These are phyloP conservation scores for Lethrus apterus DNA, from an alignment of 1,140 invertebrate species.

Conservation along the genomic window DNA sequence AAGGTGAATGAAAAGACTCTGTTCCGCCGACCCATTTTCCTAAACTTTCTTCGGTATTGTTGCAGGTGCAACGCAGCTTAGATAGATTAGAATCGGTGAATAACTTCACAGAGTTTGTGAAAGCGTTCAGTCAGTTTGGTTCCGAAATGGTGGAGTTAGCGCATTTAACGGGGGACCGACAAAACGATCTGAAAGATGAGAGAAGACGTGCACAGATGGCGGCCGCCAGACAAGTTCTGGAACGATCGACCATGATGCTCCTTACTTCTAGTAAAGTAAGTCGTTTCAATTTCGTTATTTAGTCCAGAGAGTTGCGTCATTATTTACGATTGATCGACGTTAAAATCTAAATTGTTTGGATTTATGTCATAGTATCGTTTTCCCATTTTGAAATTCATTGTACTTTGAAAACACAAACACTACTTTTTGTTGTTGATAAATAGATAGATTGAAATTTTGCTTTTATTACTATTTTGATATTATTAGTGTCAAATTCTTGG, in stretches of 20 bases:
- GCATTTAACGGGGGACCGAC: conserved; percentile 75
- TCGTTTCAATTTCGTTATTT: too few species aligned
- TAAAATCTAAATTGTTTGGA: too few species aligned
- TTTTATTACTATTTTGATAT: too few species aligned
- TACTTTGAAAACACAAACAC: too few species aligned
- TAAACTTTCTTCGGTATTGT: conserved; percentile 11
- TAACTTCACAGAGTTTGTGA: conserved; percentile 98
- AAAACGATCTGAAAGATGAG: conserved; percentile 92
- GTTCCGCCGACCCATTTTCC: background rate
- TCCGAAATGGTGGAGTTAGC: conserved; percentile 97
- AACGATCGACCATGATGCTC: conserved; percentile 96
- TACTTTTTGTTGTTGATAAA: too few species aligned
- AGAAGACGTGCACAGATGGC: conserved; percentile 90
- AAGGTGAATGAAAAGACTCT: conserved; percentile 59
- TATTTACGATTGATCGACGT: too few species aligned
- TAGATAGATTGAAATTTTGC: too few species aligned
- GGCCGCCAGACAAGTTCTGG: conserved; percentile 87
- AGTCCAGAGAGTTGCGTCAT: background rate
- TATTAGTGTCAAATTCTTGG: too few species aligned
- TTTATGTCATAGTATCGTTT: too few species aligned
- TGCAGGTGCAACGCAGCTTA: conserved; percentile 68
- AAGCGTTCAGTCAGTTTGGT: conserved; percentile 97
- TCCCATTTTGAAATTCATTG: too few species aligned
- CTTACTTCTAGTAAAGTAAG: conserved; percentile 90
- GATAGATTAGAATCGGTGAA: conserved; percentile 87